Evolutionary conservation across 2,888 invertebrate species (phyloP), one percentile per base, ranked within the genome.

Genomic region (Morpho deidamia): DNA sequence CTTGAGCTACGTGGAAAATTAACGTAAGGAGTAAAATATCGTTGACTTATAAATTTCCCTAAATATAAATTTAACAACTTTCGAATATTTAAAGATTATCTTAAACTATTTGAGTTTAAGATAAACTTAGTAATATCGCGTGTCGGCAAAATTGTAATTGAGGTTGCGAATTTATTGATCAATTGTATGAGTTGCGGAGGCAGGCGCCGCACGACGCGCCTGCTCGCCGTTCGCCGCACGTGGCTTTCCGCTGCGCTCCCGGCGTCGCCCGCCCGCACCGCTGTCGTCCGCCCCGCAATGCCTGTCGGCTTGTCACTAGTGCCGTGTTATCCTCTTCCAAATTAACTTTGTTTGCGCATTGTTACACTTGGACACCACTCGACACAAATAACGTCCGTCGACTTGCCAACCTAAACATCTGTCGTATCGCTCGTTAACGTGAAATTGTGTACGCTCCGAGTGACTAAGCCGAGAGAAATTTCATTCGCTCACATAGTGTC

Each of bases 291-390:
- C 59, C 63, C 56, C 49, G 51, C 60, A 49, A 53, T 44, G 60
- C 56, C 60, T 58, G 59, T 55, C 63, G 60, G 60, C 59, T 58
- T 60, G 59, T 58, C 64, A 62, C 57, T 71, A 71, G 75, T 72
- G 73, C 70, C 74, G 72, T 68, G 72, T 69, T 75, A 72, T 71
- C 69, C 72, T 72, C 68, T 69, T 65, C 69, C 68, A 69, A 78
- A 86, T 87, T 85, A 76, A 81, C 82, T 81, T 87, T 74, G 81
- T 87, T 85, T 81, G 71, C 73, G 70, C 69, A 77, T 77, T 75
- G 78, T 79, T 76, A 76, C 72, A 68, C 56, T 56, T 54, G 58
- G 58, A 68, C 69, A 64, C 64, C 68, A 62, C 69, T 67, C 63
- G 68, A 71, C 72, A 70, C 71, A 74, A 74, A 73, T 77, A 82